A percentile compares a stretch with the other conserved stretches of the same genome.
Evolutionary conservation across 1,140 invertebrate species (phyloP).

Genomic region (Heliconius himera): DNA sequence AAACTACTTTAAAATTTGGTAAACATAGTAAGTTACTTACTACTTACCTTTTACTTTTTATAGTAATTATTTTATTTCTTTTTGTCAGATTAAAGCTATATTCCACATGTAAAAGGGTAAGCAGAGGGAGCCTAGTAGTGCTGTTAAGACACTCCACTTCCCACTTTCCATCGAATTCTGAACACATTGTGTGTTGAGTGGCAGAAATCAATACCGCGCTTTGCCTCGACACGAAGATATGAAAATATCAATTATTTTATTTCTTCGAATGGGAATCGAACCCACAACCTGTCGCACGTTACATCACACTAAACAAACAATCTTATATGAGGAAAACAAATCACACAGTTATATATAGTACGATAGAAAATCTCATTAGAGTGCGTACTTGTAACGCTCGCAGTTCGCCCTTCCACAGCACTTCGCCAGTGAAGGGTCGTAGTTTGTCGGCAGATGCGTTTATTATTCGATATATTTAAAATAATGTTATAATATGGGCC

Average conservation of each 20-base stretch:
- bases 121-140: too few species aligned
- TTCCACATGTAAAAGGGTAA: too few species aligned
- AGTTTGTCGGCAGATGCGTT: slow-evolving; percentile 20
- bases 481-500: background rate
- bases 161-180: too few species aligned
- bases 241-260: too few species aligned
- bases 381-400: slow-evolving; percentile 31
- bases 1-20: background rate
- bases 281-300: background rate
- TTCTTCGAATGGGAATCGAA: too few species aligned
- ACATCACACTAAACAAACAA: background rate
- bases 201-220: too few species aligned
- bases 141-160: too few species aligned
- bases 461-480: slow-evolving; percentile 4
- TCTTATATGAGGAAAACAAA: background rate
- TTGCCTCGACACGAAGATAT: too few species aligned
- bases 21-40: background rate
- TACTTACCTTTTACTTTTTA: background rate
- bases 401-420: slow-evolving; percentile 30
- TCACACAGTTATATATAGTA: background rate
- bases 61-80: too few species aligned
- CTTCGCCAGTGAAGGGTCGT: slow-evolving; percentile 29
- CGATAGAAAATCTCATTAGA: slow-evolving; percentile 29
- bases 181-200: too few species aligned
- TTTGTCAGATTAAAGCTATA: too few species aligned